These are phyloP conservation scores for Trachelus troglodyta DNA, from an alignment of 2,888 invertebrate genomes.

Conservation along the genomic window DNA sequence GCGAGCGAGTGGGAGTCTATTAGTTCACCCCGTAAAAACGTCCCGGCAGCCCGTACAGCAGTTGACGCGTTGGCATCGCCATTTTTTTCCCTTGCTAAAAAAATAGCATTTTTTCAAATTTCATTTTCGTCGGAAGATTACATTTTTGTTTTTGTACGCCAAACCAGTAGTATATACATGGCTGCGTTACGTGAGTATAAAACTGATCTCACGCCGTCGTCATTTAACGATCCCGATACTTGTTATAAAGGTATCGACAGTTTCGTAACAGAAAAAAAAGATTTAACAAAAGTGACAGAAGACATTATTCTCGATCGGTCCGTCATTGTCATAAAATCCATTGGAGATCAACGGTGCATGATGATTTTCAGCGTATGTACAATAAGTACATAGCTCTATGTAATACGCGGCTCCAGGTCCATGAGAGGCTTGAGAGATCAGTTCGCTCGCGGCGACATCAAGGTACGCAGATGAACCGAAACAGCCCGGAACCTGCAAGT, in stretches of 20 bases:
- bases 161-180: too few relatives aligned
- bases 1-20: conserved; percentile 59
- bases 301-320: conserved; percentile 18
- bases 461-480: conserved; percentile 24
- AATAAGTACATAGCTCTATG: background rate
- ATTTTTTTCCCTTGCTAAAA: conserved; percentile 45
- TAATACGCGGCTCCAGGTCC: background rate
- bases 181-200: background rate
- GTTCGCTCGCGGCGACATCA: conserved; percentile 20
- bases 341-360: conserved; percentile 35
- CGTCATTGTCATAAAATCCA: conserved; percentile 16
- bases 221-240: background rate
- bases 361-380: conserved; percentile 27
- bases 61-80: conserved; percentile 43
- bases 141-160: too few relatives aligned
- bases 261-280: background rate
- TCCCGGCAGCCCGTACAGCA: conserved; percentile 29
- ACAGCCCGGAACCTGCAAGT: conserved; percentile 20
- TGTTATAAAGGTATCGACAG: background rate
- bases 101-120: conserved; percentile 20
- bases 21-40: conserved; percentile 61
- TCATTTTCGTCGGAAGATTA: background rate
- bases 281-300: conserved; percentile 7
- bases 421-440: conserved; percentile 3
- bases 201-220: background rate